Evolutionary conservation across 1,140 invertebrate genomes (phyloP), one percentile per base, ranked within the genome.

Genomic region (Lasaia peninsularis): DNA sequence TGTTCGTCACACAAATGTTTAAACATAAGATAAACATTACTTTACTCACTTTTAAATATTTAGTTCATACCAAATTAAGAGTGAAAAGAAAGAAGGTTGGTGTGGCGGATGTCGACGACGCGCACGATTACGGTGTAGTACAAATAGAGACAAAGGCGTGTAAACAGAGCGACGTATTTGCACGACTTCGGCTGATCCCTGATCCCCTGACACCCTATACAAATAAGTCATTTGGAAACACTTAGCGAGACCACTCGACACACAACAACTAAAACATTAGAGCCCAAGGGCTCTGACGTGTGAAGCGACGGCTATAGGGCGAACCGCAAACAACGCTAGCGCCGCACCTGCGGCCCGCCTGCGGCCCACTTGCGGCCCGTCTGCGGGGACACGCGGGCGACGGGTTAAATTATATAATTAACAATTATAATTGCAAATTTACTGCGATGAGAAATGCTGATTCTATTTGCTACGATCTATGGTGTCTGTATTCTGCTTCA

Each of bases 161-260:
- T 21, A 24, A 54, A n/a, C 34, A 16, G 11, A 49, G 18, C 65
- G 54, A 28, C 5, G 58, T 71, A 65, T 74, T 74, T 71, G 69
- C 71, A 58, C 63, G 62, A 52, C 64, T 18, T 56, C 54, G 62
- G 37, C 40, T 63, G 60, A 56, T 37, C 44, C 57, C 60, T 53
- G 61, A n/a, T n/a, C n/a, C n/a, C n/a, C 63, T 60, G 62, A 73
- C 63, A 65, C 69, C 77, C 79, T 82, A 77, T 78, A 75, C 79
- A 84, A 86, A 86, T 69, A 84, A 78, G 66, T 80, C 73, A 77
- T 76, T 79, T 77, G 61, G 71, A 78, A 72, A 79, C 80, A 84
- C 80, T 82, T 75, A 75, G 81, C 66, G 69, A 71, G 75, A 18
- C 78, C 80, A 76, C 75, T 78, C 74, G 57, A 78, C 62, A 65